Base-by-base conservation (phyloP, 2,797 vertebrate genomes). In the Sebastes minor region DNA sequence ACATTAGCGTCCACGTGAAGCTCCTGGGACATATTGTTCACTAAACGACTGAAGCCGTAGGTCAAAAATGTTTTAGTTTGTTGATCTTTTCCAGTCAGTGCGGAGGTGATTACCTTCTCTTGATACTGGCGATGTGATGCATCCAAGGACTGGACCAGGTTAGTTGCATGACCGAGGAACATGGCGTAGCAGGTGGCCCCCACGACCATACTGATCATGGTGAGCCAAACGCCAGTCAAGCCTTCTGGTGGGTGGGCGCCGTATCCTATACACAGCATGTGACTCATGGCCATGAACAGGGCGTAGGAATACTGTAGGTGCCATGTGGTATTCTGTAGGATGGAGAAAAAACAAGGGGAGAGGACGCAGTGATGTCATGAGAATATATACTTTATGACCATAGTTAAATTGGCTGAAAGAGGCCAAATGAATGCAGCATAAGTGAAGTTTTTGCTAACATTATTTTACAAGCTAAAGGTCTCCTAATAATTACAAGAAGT, bases 111-210 rank as follows among this genome's bases (percentile, higher is more conserved):
- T 94, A 98, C 97, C 97, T 99, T 99, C 91, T 99, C 98, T 89
- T 99, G 97, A 91, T 99, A 99, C 81, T 99, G 98, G 3, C 98
- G 98, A 78, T 98, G 96, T 0, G 98, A 99, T 0, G 98, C 97
- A 55, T 99, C 98, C 91, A 99, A 89, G 0, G 98, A 98, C 90
- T 99, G 98, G 82, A 99, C 97, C 84, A 99, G 96, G 80, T 94
- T 98, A 0, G 98, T 95, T 57, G 98, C 98, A 0, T 99, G 98
- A 82, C 98, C 98, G 3, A 99, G 96, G 94, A 99, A 99, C 98
- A 99, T 98, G 93, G 98, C 98, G 0, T 99, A 99, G 94, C 98
- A 99, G 9, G 98, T 99, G 81, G 98, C 98, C 0, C 98, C 98
- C 63, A 99, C 94, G 0, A 99, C 98, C 98, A 99, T 99, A 83